phyloP scores from a whole-genome alignment of 2,113 vertebrate genomes.

The Rhombomys opimus region DNA sequence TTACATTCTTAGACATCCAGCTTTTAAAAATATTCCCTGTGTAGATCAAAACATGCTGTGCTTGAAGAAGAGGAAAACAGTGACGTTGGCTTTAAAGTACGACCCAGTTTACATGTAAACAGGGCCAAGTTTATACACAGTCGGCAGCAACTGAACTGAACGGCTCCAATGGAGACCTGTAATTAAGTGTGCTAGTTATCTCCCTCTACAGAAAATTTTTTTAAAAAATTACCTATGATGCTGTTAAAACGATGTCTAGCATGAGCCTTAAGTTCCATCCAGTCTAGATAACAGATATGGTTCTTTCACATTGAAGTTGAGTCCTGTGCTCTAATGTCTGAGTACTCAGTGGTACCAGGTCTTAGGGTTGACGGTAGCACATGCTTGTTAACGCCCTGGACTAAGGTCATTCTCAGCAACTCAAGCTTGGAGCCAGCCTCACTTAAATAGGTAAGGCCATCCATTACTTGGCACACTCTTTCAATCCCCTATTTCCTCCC shows the following conservation, averaged over 20 bases:
- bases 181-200: conserved; percentile 45
- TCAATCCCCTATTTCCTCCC: background rate
- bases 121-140: conserved; percentile 62
- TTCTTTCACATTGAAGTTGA: background rate
- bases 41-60: conserved; percentile 83
- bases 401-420: background rate
- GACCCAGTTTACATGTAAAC: conserved; percentile 64
- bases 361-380: no score
- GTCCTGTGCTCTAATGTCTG: accelerated
- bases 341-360: background rate
- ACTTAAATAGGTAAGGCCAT: no score
- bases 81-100: conserved; percentile 79
- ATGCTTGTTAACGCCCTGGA: background rate
- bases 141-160: background rate
- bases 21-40: conserved; percentile 83
- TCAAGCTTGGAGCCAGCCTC: background rate
- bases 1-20: conserved; percentile 81
- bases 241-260: background rate
- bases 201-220: conserved; percentile 43
- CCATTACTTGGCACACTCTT: background rate
- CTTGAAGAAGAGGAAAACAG: conserved; percentile 78
- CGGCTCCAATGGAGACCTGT: conserved; percentile 33
- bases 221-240: background rate
- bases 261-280: background rate
- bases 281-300: background rate